These are phyloP conservation scores for Melinaea menophilus DNA, from an alignment of 2,888 invertebrate species.

Conservation along the genomic window DNA sequence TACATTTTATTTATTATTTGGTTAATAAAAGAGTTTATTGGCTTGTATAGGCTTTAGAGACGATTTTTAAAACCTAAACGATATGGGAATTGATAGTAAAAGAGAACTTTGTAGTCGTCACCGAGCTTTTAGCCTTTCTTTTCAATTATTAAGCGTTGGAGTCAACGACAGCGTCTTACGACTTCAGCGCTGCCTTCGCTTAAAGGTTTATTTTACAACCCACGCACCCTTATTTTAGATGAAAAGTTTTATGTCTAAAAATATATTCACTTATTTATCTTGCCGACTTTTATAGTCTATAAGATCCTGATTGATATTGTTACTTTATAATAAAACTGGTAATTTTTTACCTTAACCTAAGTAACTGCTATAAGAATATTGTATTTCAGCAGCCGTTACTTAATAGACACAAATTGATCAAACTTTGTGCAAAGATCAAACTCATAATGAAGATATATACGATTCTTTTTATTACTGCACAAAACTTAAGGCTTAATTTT, in stretches of 20 bases:
- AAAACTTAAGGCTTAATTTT: too few species aligned
- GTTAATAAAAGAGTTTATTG: too few species aligned
- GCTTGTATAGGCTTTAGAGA: too few species aligned
- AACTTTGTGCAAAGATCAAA: too few species aligned
- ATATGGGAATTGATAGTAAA: constrained; percentile 7
- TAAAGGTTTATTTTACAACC: constrained; percentile 24
- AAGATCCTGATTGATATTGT: constrained; percentile 5
- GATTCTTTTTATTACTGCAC: too few species aligned
- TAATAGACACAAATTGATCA: too few species aligned
- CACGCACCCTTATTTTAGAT: constrained; percentile 20
- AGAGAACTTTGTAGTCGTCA: background rate
- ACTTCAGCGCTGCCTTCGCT: constrained; percentile 11
- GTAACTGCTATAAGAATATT: too few species aligned
- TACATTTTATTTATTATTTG: too few species aligned
- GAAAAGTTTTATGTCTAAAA: constrained; percentile 9
- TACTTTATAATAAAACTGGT: constrained; percentile 4
- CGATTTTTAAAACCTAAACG: constrained; percentile 26
- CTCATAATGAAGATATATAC: too few species aligned
- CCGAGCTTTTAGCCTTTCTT: constrained; percentile 7
- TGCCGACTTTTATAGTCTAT: constrained; percentile 5
- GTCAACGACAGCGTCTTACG: constrained; percentile 27
- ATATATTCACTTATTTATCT: constrained; percentile 8
- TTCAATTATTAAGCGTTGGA: constrained; percentile 25
- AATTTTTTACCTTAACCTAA: background rate
- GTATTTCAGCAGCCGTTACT: too few species aligned